Base-by-base conservation (phyloP, 2,888 invertebrate genomes). In the Pachydiplax longipennis region DNA sequence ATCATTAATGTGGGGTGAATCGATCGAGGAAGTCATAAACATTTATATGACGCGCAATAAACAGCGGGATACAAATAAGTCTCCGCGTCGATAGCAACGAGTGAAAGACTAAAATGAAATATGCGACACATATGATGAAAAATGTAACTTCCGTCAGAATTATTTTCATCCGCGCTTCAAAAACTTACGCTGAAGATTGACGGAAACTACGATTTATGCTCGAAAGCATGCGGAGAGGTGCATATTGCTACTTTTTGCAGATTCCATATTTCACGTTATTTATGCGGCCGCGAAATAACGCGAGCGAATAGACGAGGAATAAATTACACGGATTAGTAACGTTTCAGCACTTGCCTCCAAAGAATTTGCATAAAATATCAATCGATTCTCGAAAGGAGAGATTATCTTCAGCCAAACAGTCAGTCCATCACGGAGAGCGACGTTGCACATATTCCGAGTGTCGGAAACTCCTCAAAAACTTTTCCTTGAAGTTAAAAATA, bases 311-410 rank as follows among this genome's bases (percentile, higher is more conserved):
- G 61, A 65, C 35, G 22, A 61, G 37, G 87, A 87, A 87, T 87
- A 87, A 87, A 87, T 87, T 87, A 87, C 87, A 40, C 37, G 87
- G 87, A 87, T 65, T 61, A n/a, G 87, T n/a, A 61, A 35, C 61
- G 61, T 61, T 87, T 87, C 87, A 35, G 58, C 87, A 40, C 87
- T 61, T 65, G 35, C 65, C 40, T 22, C 37, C 58, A 22, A 18
- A n/a, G 37, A 18, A 87, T 87, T 87, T 87, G 87, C 87, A 87
- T 87, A 87, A 87, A 87, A 87, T 61, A 61, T 87, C 87, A 87
- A 87, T 87, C 87, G 87, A 87, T 61, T 87, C 61, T 37, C 22
- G 87, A 37, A 37, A 61, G 58, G 61, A 87, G 87, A 87, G 58
- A 61, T 37, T 61, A 58, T 31, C 31, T 31, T 22, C 31, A 0